Base-by-base conservation (phyloP, 2,888 invertebrate species). In the Aquatica leii region DNA sequence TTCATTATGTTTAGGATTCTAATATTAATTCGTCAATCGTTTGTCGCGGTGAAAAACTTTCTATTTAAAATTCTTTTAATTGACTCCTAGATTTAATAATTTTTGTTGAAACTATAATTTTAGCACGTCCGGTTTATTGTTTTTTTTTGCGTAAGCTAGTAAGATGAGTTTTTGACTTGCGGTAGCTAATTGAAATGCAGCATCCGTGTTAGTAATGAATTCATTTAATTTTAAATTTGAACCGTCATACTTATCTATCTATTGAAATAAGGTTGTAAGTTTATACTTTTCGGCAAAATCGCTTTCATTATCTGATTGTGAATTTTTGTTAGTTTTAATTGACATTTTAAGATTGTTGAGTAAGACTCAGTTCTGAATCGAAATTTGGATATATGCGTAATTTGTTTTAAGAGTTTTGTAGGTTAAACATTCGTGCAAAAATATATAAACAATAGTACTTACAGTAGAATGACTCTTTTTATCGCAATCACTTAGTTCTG, bases 141-240 rank as follows among this genome's bases (percentile, higher is more conserved):
- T 55, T 46, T 53, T 43, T 55, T 46, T 55, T 46, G 46, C 55
- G 31, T 46, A 55, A 17, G 34, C 55, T 46, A 55, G 31, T 46
- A 46, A 34, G 31, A 55, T 41, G 9, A 20, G 2, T 21, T 41
- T 24, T 43, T 54, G 54, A 24, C 24, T 15, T 9, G 40, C 31
- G n/a, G 14, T 21, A 21, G 43, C 55, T 34, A 55, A 34, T 46
- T 55, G n/a, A 18, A 53, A 53, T 11, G 18, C 40, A 6, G 53
- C 37, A 40, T 53, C 53, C 0, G 53, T 53, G 37, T 53, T 53
- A 3, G 20, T 53, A 53, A 53, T 53, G 12, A 37, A 37, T 37
- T 51, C 51, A 34, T 35, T 35, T 15, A 51, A 34, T 51, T 51
- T 35, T 6, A 9, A 1, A 20, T 12, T 40, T 20, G 40, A 40